Percentiles rank a stretch among this genome's conserved stretches.
Conservation (phyloP, 2,888 invertebrate species). For the Anthoptus insignis region DNA sequence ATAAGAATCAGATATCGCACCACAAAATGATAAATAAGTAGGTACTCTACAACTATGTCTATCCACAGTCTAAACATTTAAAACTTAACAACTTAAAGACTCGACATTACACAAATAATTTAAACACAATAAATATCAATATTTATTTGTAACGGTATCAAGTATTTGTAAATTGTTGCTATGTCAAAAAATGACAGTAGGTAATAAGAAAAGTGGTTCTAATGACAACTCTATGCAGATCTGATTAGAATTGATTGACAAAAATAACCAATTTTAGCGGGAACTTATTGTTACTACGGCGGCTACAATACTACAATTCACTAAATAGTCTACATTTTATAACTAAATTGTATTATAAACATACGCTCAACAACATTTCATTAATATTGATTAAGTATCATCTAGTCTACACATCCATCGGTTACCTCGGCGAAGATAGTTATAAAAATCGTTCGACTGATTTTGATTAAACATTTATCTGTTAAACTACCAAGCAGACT, state of each 20-base stretch:
- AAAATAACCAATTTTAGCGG: constrained; percentile 11
- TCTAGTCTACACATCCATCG: constrained; percentile 47
- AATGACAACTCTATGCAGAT: background rate
- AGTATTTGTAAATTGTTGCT: constrained; percentile 21
- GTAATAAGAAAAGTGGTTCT: background rate
- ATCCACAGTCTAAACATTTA: constrained; percentile 50
- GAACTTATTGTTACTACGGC: constrained; percentile 43
- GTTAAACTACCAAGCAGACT: constrained; percentile 4
- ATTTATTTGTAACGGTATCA: constrained; percentile 21
- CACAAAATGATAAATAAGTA: constrained; percentile 30
- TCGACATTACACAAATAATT: constrained; percentile 39
- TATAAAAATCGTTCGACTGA: constrained; percentile 42
- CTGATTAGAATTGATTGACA: background rate
- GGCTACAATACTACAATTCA: constrained; percentile 52
- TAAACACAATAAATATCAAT: constrained; percentile 15
- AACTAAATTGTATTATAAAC: constrained; percentile 46
- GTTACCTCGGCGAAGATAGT: constrained; percentile 49
- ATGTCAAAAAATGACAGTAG: constrained; percentile 21
- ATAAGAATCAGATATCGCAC: constrained; percentile 11
- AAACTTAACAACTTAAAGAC: constrained; percentile 49
- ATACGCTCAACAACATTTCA: constrained; percentile 57
- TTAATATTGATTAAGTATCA: constrained; percentile 47
- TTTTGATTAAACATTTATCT: background rate
- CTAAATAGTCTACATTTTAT: constrained; percentile 53
- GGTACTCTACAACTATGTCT: constrained; percentile 30